These are phyloP conservation scores for Nomada hirtipes DNA, from an alignment of 2,888 invertebrate genomes.

Conservation along the genomic window DNA sequence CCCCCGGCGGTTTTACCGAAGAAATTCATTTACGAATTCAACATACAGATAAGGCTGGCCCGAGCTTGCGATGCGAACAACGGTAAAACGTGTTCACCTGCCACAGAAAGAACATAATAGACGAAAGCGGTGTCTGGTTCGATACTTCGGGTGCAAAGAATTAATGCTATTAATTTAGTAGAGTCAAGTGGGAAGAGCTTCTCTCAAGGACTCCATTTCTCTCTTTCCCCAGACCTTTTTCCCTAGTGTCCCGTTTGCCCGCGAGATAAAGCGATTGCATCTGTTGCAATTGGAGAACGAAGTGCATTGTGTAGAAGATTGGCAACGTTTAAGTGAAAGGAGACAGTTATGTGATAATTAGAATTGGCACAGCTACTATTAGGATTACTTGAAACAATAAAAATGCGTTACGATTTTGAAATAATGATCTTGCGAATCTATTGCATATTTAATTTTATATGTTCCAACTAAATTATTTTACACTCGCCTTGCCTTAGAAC, in stretches of 20 bases:
- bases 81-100: neutral
- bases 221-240: neutral
- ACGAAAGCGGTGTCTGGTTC: conserved; percentile 12
- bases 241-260: neutral
- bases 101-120: neutral
- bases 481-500: too few relatives aligned
- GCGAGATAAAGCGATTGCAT: conserved; percentile 16
- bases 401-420: too few relatives aligned
- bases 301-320: too few relatives aligned
- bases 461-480: too few relatives aligned
- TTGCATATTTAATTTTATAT: too few relatives aligned
- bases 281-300: conserved; percentile 2
- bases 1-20: conserved; percentile 7
- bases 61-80: conserved; percentile 31
- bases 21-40: conserved; percentile 45
- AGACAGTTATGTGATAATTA: neutral
- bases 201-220: conserved; percentile 29
- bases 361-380: neutral
- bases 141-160: conserved; percentile 44
- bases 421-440: too few relatives aligned
- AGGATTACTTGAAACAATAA: too few relatives aligned
- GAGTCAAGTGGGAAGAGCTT: conserved; percentile 22
- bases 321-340: too few relatives aligned
- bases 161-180: conserved; percentile 54
- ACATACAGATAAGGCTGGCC: conserved; percentile 28